Percentiles rank a stretch among this genome's conserved stretches.
Conservation (phyloP, 2,888 invertebrate species). For the Trissolcus brochymenae region DNA sequence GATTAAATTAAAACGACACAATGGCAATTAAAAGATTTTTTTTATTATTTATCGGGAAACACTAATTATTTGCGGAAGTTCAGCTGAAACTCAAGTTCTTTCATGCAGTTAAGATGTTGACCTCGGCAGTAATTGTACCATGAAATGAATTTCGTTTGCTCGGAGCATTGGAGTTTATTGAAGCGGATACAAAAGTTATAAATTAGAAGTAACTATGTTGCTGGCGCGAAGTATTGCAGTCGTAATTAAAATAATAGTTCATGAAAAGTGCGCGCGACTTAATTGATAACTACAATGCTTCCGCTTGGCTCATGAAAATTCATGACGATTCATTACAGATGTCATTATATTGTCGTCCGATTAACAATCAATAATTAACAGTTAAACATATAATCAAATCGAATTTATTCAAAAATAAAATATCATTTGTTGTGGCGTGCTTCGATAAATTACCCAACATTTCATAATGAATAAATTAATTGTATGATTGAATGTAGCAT, state of each 20-base stretch:
- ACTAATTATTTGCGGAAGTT: slow-evolving; percentile 17
- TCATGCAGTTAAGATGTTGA: slow-evolving; percentile 29
- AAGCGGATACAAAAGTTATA: slow-evolving; percentile 40
- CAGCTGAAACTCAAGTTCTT: slow-evolving; percentile 22
- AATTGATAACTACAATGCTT: slow-evolving; percentile 31
- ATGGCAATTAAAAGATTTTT: not conserved
- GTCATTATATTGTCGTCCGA: slow-evolving; percentile 33
- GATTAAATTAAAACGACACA: not conserved
- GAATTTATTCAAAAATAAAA: slow-evolving; percentile 47
- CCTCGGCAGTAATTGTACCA: slow-evolving; percentile 43
- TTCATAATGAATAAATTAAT: slow-evolving; percentile 3
- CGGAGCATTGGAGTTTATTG: slow-evolving; percentile 35
- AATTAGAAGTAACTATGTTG: slow-evolving; percentile 37
- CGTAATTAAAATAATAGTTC: slow-evolving; percentile 33
- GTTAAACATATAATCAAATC: slow-evolving; percentile 40
- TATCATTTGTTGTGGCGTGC: slow-evolving; percentile 34
- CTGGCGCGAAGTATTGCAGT: slow-evolving; percentile 13
- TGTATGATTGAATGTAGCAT: not conserved
- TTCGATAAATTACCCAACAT: slow-evolving; percentile 4
- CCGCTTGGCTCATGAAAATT: slow-evolving; percentile 24
- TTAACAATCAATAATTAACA: slow-evolving; percentile 45
- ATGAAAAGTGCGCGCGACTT: slow-evolving; percentile 16
- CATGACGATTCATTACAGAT: slow-evolving; percentile 44
- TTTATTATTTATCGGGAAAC: slow-evolving; percentile 19
- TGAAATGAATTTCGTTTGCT: slow-evolving; percentile 43